phyloP scores from a whole-genome alignment of 2,113 vertebrate genomes.

The Dolichotis patagonum region DNA sequence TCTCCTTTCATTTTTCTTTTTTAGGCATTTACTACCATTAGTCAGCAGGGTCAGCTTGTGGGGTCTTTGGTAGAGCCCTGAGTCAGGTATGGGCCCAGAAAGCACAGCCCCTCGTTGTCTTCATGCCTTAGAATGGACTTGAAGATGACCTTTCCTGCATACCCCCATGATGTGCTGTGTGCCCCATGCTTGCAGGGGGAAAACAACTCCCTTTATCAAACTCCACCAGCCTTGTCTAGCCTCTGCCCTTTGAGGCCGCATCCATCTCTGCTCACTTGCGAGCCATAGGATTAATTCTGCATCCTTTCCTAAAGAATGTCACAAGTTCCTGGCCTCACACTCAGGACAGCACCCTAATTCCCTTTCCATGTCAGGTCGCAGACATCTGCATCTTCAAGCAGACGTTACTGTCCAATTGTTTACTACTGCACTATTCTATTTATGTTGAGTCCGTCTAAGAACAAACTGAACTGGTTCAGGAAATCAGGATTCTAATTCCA shows the following conservation, averaged over 20 bases:
- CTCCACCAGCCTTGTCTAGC: background rate
- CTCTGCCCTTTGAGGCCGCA: no score
- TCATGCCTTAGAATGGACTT: background rate
- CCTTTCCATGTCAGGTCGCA: background rate
- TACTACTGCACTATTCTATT: background rate
- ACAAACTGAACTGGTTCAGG: background rate
- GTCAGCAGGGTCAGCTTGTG: background rate
- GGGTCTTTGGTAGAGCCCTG: background rate
- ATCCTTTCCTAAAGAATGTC: background rate
- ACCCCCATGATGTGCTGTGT: no score
- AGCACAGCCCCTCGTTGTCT: background rate
- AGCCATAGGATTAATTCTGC: background rate
- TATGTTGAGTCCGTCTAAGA: background rate
- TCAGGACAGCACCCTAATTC: no score
- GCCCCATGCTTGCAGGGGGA: no score
- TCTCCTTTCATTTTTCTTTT: background rate
- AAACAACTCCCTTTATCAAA: fast-evolving
- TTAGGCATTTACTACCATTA: background rate
- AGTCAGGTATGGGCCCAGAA: background rate
- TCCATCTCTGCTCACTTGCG: background rate
- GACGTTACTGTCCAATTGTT: background rate
- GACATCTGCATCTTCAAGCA: background rate
- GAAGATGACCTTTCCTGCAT: background rate
- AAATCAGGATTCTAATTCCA: background rate
- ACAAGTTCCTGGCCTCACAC: background rate